A percentile compares a stretch with the other conserved stretches of the same genome.
Evolutionary conservation across 1,140 invertebrate species (phyloP).

Genomic region (Drosophila cardini): DNA sequence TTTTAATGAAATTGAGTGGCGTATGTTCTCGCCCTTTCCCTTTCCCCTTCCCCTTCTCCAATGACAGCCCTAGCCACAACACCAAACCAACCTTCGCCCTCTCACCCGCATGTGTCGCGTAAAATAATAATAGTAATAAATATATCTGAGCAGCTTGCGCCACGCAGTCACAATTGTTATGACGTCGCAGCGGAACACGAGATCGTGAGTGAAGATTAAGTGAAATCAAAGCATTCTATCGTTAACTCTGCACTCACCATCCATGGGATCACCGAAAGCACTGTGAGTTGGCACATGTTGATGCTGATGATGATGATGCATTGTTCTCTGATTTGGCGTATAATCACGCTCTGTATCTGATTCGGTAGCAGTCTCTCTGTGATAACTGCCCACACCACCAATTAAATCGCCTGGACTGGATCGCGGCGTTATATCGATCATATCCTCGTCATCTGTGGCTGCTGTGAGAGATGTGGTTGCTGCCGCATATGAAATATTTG

Average conservation of each 20-base stretch:
- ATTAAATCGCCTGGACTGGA: slow-evolving; percentile 78
- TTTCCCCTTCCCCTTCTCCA: too few species aligned
- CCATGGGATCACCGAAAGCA: slow-evolving; percentile 81
- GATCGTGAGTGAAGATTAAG: slow-evolving; percentile 58
- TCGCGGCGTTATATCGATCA: slow-evolving; percentile 87
- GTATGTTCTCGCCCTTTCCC: not conserved
- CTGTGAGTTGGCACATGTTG: slow-evolving; percentile 84
- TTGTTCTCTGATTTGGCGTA: slow-evolving; percentile 57
- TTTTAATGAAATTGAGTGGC: slow-evolving; percentile 45
- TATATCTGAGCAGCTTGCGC: slow-evolving; percentile 56
- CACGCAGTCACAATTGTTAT: slow-evolving; percentile 40
- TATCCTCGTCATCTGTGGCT: slow-evolving; percentile 87
- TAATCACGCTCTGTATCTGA: slow-evolving; percentile 79
- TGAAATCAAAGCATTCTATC: slow-evolving; percentile 25
- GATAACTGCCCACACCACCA: slow-evolving; percentile 53
- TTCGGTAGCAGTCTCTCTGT: slow-evolving; percentile 69
- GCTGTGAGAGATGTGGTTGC: slow-evolving; percentile 73
- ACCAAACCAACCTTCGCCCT: not conserved
- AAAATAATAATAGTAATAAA: slow-evolving; percentile 37
- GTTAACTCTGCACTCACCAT: slow-evolving; percentile 64
- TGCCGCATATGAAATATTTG: slow-evolving; percentile 46
- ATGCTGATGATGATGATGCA: slow-evolving; percentile 70
- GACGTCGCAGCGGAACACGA: slow-evolving; percentile 47
- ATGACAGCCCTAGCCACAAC: not conserved
- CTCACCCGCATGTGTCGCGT: slow-evolving; percentile 16